Conservation (phyloP, 1,140 invertebrate species). For the Dolichoris vasculosae region DNA sequence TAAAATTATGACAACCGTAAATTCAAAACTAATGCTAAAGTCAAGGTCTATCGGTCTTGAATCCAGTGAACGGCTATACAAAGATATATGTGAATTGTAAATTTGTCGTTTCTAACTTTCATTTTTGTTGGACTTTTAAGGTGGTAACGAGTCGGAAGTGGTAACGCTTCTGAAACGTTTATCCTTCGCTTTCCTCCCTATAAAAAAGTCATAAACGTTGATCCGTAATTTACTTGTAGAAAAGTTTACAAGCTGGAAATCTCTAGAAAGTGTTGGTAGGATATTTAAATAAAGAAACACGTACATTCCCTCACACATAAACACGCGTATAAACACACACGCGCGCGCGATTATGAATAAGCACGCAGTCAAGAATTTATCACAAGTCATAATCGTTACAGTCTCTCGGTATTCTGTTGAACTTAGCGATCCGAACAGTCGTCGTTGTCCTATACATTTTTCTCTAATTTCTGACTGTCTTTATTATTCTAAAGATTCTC, state of each 20-base stretch:
- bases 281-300: conserved; percentile 7
- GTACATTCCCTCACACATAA: too few species aligned
- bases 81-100: neutral
- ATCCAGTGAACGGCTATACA: neutral
- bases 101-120: neutral
- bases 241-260: neutral
- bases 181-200: neutral
- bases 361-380: neutral
- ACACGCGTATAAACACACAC: neutral
- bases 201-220: neutral
- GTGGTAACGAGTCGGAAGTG: neutral
- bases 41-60: neutral
- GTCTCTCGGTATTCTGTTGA: neutral
- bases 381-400: neutral
- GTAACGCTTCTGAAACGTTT: neutral
- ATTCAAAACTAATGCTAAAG: neutral
- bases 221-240: neutral
- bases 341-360: neutral
- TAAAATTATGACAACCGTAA: neutral
- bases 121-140: neutral
- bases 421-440: neutral
- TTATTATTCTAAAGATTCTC: neutral
- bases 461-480: neutral
- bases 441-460: neutral
- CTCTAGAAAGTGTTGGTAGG: neutral